Evolutionary conservation across 2,113 vertebrate species (phyloP).

Genomic region (Myotis brandtii): DNA sequence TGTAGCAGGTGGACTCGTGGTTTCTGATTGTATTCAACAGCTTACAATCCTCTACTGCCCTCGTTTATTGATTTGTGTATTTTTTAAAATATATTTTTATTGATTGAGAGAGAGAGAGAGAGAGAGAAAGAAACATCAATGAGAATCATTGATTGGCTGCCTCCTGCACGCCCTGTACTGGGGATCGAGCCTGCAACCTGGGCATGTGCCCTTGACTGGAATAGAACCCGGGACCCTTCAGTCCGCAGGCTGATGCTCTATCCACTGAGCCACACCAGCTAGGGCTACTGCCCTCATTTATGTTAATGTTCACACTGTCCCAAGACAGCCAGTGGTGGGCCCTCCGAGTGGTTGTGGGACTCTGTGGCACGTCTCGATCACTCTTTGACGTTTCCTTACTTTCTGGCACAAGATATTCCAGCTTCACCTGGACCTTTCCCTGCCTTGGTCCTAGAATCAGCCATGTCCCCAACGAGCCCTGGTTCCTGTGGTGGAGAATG

Average conservation of each 20-base stretch:
- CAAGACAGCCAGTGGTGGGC: rapidly evolving
- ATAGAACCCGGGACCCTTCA: too few relatives aligned
- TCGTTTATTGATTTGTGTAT: too few relatives aligned
- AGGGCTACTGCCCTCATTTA: too few relatives aligned
- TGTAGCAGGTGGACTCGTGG: rapidly evolving
- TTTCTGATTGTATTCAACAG: neutral
- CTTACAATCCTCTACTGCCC: neutral
- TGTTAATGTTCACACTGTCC: neutral
- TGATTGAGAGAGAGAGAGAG: too few relatives aligned
- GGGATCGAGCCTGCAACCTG: too few relatives aligned
- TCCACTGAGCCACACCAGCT: too few relatives aligned
- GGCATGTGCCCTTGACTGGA: too few relatives aligned
- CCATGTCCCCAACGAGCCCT: neutral
- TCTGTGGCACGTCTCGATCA: rapidly evolving
- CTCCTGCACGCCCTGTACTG: too few relatives aligned
- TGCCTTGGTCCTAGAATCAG: neutral
- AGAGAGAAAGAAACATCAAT: too few relatives aligned
- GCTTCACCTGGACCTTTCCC: neutral
- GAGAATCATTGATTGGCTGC: too few relatives aligned
- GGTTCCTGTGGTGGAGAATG: neutral
- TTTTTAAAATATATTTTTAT: too few relatives aligned
- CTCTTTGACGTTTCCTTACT: neutral
- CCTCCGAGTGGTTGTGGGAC: neutral
- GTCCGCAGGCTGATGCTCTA: too few relatives aligned
- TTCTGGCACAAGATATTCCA: neutral